A percentile compares a stretch with the other conserved stretches of the same genome.
phyloP scores from a whole-genome alignment of 2,888 invertebrate genomes.

The Nephrotoma guestfalica region DNA sequence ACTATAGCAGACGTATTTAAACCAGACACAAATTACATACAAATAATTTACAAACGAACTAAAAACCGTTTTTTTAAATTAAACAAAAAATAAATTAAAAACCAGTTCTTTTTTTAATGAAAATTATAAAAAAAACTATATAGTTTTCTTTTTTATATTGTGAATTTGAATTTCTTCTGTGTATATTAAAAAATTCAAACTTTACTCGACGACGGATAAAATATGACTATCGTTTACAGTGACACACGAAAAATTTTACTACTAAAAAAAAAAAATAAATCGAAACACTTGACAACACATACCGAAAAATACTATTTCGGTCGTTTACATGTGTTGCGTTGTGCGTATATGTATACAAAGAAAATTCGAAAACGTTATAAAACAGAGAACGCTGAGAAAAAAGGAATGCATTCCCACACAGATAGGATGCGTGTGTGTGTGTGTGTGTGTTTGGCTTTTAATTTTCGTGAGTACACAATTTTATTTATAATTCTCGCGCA shows the following conservation, averaged over 20 bases:
- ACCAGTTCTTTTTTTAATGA: background rate
- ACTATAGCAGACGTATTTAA: background rate
- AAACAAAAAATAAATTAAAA: background rate
- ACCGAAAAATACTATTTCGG: background rate
- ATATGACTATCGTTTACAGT: background rate
- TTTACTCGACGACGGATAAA: slow-evolving; percentile 2
- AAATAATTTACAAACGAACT: background rate
- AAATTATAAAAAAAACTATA: background rate
- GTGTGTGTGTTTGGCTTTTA: background rate
- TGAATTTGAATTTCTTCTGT: background rate
- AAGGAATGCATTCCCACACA: background rate
- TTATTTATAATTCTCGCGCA: background rate
- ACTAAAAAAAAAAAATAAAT: background rate
- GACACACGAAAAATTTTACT: background rate
- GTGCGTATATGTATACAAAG: background rate
- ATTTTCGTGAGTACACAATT: background rate
- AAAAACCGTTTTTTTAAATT: background rate
- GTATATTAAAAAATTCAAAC: background rate
- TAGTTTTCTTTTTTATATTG: background rate
- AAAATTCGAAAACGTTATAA: background rate
- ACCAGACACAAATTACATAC: background rate
- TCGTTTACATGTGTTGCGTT: background rate
- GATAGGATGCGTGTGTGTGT: background rate
- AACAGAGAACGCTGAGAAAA: background rate
- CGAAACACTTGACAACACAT: background rate